phyloP scores from a whole-genome alignment of 2,888 invertebrate genomes.

The Camponotus fellah region DNA sequence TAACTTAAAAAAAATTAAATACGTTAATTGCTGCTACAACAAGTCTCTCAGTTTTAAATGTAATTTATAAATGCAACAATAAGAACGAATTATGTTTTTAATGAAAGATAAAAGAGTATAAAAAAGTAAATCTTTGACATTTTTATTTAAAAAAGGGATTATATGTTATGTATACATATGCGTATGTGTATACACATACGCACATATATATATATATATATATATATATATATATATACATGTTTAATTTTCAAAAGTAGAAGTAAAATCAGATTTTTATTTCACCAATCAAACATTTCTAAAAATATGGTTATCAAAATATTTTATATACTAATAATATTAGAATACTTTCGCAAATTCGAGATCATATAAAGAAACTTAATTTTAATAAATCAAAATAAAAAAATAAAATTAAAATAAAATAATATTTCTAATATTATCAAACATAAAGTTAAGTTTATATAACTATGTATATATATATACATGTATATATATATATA shows the following conservation, averaged over 20 bases:
- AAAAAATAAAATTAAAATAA: not conserved
- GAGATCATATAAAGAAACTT: not conserved
- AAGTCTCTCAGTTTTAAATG: too few species aligned
- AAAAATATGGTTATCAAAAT: constrained; percentile 27
- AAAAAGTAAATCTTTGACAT: too few species aligned
- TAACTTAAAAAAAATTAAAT: too few species aligned
- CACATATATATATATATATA: too few species aligned
- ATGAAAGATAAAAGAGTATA: too few species aligned
- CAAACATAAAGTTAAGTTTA: not conserved
- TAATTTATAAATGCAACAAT: too few species aligned
- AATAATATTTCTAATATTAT: not conserved
- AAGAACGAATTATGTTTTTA: too few species aligned
- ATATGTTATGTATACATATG: not conserved
- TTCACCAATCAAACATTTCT: not conserved
- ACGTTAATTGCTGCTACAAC: too few species aligned
- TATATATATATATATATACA: too few species aligned
- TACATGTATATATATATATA: not conserved
- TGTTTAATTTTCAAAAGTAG: not conserved
- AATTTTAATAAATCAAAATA: not conserved
- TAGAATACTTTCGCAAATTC: not conserved
- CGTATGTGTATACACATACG: not conserved
- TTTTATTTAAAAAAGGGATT: too few species aligned
- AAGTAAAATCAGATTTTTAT: not conserved
- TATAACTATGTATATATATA: not conserved
- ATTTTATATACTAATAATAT: not conserved